Evolutionary conservation across 2,797 vertebrate genomes (phyloP), one percentile per base, ranked within the genome.

Genomic region (Molothrus ater): DNA sequence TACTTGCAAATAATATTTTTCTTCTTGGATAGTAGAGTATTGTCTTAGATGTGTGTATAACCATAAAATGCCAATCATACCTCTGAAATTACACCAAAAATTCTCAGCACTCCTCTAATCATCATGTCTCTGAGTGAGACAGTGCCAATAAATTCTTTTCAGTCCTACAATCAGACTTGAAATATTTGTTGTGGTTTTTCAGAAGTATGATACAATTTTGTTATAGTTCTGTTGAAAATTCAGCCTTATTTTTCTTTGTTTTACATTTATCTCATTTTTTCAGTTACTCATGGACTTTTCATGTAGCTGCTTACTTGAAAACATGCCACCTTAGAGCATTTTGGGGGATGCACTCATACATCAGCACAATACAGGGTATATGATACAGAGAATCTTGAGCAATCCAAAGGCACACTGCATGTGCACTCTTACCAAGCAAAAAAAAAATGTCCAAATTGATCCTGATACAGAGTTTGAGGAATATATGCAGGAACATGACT

Each of bases 101-200:
- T 50, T 71, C 48, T 88, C 47, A 94, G 34, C 70, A n/a, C 26
- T 75, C 28, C 59, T n/a, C 32, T 87, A 84, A 50, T 84, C 69
- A 73, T 74, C 65, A 54, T 59, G 45, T n/a, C 17, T 84, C 50
- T 91, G 34, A 95, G 63, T 1, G 4, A 90, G 59, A 59, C 15
- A 60, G 15, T 86, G 45, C 24, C 66, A 94, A 56, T 36, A 53
- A 64, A 93, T 85, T 84, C 28, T 90, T 92, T 93, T 89, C 56
- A 61, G 36, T 88, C 65, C 84, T 76, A 69, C 56, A 75, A 53
- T 10, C 53, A 75, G 34, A 40, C 53, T 48, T 61, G 45, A 84
- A 96, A 92, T 38, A 93, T 90, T 69, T 68, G 18, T 56, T 89
- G 18, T 34, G 7, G 12, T 89, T 95, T 92, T 65, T 88, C 69